Conservation (phyloP, 2,113 vertebrate species). For the Telmatochromis sp. region DNA sequence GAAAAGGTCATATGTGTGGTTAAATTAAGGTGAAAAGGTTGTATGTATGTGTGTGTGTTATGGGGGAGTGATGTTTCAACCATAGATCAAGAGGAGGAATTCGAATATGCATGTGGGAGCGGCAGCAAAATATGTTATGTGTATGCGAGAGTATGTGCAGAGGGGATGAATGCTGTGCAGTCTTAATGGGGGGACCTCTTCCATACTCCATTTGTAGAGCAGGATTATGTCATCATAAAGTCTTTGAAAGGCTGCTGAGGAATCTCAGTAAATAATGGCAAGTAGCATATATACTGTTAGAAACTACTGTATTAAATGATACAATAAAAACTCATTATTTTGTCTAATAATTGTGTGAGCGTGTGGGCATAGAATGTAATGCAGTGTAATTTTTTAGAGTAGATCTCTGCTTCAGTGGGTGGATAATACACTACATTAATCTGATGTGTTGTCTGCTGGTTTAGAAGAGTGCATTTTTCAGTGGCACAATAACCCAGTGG, state of each 20-base stretch:
- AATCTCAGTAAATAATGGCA: background rate
- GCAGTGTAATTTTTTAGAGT: background rate
- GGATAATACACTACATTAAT: constrained; percentile 33
- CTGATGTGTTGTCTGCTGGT: constrained; percentile 31
- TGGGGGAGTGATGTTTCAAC: background rate
- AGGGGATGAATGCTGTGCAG: background rate
- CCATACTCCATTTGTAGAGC: background rate
- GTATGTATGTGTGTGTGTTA: background rate
- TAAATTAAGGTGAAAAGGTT: background rate
- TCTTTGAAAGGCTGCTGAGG: background rate
- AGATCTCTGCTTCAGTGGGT: background rate
- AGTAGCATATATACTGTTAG: background rate
- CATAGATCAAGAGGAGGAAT: background rate
- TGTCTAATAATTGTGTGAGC: background rate
- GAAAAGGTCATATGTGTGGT: background rate
- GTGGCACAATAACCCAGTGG: constrained; percentile 64
- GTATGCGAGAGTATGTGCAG: background rate
- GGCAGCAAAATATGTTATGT: background rate
- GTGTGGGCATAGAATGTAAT: background rate
- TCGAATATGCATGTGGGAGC: background rate
- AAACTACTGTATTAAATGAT: background rate
- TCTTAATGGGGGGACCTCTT: background rate
- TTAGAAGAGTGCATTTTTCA: constrained; percentile 24
- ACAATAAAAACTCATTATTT: background rate
- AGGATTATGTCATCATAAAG: constrained; percentile 38